Conservation (phyloP, 2,113 vertebrate species). For the Lepus europaeus region DNA sequence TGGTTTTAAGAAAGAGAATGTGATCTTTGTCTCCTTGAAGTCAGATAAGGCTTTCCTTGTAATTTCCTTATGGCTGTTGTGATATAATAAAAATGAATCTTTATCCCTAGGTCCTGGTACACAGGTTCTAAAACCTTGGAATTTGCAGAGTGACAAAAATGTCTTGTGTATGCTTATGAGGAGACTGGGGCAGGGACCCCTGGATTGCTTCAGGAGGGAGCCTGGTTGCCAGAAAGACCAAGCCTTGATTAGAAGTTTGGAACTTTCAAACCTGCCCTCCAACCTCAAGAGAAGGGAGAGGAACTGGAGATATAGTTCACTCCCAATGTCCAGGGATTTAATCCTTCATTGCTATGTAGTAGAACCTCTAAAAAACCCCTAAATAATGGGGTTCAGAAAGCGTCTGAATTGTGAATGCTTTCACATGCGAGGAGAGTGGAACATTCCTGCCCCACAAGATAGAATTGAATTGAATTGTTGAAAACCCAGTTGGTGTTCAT, state of each 20-base stretch:
- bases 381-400: background rate
- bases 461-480: background rate
- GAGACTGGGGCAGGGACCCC: background rate
- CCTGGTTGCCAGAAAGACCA: background rate
- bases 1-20: background rate
- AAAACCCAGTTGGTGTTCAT: background rate
- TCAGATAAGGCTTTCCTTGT: background rate
- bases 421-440: background rate
- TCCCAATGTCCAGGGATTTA: background rate
- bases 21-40: background rate
- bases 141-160: background rate
- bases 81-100: background rate
- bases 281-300: background rate
- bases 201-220: background rate
- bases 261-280: background rate
- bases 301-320: background rate
- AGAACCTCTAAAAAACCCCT: background rate
- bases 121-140: background rate
- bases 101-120: background rate
- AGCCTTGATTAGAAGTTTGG: background rate
- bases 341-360: background rate
- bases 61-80: constrained; percentile 30
- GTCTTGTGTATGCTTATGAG: background rate
- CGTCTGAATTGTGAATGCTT: background rate
- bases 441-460: background rate